Evolutionary conservation across 2,888 invertebrate species (phyloP), one percentile per base, ranked within the genome.

Genomic region (Drosophila pseudotalamancana): DNA sequence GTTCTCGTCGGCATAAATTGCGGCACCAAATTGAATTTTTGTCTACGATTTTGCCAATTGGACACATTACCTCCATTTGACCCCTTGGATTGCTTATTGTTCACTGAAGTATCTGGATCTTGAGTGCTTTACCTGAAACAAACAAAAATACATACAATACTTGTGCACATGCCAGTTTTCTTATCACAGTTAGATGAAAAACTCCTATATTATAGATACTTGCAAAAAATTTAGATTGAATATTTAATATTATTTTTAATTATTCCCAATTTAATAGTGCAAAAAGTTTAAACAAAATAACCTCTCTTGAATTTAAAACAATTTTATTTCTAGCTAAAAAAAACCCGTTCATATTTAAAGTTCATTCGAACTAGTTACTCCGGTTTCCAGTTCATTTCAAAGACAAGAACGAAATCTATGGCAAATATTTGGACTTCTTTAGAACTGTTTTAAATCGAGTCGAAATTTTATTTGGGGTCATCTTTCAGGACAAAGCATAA

Each of bases 11-110:
- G 35, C 64, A 72, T 60, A 72, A 64, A 72, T 72, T 73, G 59
- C 29, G 45, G 34, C 59, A 53, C 35, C 43, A 73, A 72, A 73
- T 73, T 69, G 69, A 72, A 73, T 73, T 73, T 54, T 31, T 46
- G 40, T 60, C 53, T 60, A 35, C 51, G 59, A 53, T 57, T 65
- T 59, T 48, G 27, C n/a, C 43, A 59, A 16, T 16, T 12, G 37
- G 49, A 12, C 37, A 27, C 19, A 27, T 37, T 9, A 19, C 6
- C 34, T 12, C 6, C 8, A 8, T 8, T 11, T 1, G 12, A 19
- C 14, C 32, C 9, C 14, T 16, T 4, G 6, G 12, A 23, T 18
- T 6, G 8, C 42, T 40, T 40, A 12, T 29, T 29, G 25, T 21
- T 18, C 6, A 19, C 37, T 40, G 50, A 29, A n/a, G 19, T 29